Evolutionary conservation across 2,797 vertebrate species (phyloP).

Genomic region (Sebastolobus alascanus): DNA sequence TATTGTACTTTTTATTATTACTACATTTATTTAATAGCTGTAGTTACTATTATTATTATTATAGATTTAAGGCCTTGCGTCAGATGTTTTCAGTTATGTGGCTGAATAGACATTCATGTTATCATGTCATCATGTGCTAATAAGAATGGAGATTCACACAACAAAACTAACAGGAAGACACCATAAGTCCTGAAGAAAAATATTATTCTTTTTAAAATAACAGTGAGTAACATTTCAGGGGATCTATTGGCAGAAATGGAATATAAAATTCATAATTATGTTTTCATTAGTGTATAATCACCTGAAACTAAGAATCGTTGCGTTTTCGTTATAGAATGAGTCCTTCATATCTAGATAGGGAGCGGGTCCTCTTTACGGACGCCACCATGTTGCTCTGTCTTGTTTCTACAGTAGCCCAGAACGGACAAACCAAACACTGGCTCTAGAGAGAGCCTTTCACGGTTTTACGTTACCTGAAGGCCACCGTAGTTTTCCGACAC

Average conservation of each 20-base stretch:
- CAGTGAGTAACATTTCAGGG: too few species aligned
- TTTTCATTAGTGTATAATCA: too few species aligned
- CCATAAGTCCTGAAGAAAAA: too few species aligned
- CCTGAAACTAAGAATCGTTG: too few species aligned
- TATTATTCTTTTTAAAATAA: background rate
- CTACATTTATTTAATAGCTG: background rate
- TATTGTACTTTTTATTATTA: background rate
- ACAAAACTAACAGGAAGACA: background rate
- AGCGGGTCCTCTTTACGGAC: fast-evolving
- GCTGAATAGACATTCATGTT: background rate
- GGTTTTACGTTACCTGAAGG: too few species aligned
- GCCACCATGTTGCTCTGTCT: fast-evolving
- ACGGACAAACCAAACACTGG: too few species aligned
- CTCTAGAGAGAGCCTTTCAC: too few species aligned
- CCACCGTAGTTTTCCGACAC: too few species aligned
- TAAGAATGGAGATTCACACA: background rate
- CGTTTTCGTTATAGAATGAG: too few species aligned
- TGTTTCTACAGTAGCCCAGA: fast-evolving
- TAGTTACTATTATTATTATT: background rate
- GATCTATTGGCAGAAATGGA: too few species aligned
- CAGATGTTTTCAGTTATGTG: background rate
- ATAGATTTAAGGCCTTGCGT: background rate
- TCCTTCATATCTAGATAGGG: too few species aligned
- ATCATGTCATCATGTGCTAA: background rate
- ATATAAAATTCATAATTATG: too few species aligned